These are phyloP conservation scores for Tangachromis dhanisi DNA, from an alignment of 2,113 vertebrate genomes.

Conservation along the genomic window DNA sequence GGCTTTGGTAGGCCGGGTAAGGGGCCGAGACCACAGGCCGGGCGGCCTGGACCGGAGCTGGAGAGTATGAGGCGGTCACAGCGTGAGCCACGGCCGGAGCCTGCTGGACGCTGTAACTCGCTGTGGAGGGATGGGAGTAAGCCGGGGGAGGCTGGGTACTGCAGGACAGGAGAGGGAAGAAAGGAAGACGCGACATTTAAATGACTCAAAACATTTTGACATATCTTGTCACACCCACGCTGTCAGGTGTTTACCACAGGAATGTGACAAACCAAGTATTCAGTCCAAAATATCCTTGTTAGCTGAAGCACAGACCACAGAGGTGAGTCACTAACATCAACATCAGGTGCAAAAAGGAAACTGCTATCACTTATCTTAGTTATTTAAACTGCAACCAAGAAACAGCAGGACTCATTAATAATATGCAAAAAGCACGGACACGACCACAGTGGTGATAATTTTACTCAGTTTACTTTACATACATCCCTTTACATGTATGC, in stretches of 20 bases:
- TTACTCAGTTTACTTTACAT: not conserved
- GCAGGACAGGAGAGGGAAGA: not conserved
- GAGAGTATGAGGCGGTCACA: constrained; percentile 61
- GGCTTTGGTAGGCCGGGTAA: constrained; percentile 61
- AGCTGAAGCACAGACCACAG: not conserved
- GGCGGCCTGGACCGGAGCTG: constrained; percentile 45
- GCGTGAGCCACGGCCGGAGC: constrained; percentile 52
- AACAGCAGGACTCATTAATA: not conserved
- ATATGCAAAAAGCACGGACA: not conserved
- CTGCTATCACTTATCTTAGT: not conserved
- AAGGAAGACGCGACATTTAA: not conserved
- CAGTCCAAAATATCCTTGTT: not conserved
- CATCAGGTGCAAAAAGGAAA: not conserved
- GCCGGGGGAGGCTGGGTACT: constrained; percentile 66
- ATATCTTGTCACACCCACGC: not conserved
- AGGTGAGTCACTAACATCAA: not conserved
- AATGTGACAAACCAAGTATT: not conserved
- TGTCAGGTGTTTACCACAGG: not conserved
- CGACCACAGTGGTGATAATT: not conserved
- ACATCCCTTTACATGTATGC: not conserved
- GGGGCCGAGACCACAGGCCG: constrained; percentile 44
- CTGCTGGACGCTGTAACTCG: constrained; percentile 61
- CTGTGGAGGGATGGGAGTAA: constrained; percentile 65
- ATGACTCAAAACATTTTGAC: not conserved
- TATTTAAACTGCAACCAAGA: not conserved